Evolutionary conservation across 2,888 invertebrate species (phyloP).

Genomic region (Hylaea fasciaria): DNA sequence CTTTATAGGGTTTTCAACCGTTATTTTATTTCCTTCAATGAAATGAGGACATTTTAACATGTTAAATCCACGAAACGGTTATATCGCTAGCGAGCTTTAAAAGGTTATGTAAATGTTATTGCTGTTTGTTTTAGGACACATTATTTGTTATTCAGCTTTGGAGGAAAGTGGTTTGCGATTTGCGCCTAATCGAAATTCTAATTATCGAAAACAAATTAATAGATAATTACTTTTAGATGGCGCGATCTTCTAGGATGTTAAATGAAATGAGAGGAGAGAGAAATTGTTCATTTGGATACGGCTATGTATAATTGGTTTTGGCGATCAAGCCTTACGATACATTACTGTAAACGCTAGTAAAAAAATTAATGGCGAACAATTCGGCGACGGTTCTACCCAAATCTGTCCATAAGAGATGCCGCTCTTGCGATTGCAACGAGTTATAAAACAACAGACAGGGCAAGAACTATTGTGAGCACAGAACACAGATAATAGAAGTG

Average conservation of each 20-base stretch:
- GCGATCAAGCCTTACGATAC: too few species aligned
- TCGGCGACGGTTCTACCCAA: not conserved
- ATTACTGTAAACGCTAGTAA: too few species aligned
- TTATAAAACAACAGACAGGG: not conserved
- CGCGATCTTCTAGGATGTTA: too few species aligned
- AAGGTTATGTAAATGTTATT: conserved; percentile 62
- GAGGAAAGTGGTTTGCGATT: not conserved
- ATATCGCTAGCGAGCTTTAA: conserved; percentile 57
- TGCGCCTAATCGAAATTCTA: conserved; percentile 2
- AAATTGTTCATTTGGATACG: too few species aligned
- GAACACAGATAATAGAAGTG: too few species aligned
- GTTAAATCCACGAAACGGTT: conserved; percentile 52
- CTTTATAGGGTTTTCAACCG: conserved; percentile 57
- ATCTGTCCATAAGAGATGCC: not conserved
- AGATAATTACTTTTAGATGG: too few species aligned
- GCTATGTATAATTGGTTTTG: too few species aligned
- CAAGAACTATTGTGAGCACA: not conserved
- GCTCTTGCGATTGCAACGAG: not conserved
- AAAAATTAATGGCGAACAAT: too few species aligned
- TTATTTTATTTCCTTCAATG: conserved; percentile 57
- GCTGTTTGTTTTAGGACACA: conserved; percentile 34
- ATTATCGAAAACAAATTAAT: not conserved
- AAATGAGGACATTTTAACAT: conserved; percentile 55
- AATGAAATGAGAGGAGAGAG: too few species aligned
- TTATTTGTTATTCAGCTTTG: conserved; percentile 3